Evolutionary conservation across 2,113 vertebrate genomes (phyloP).

Genomic region (Melanotaenia duboulayi): DNA sequence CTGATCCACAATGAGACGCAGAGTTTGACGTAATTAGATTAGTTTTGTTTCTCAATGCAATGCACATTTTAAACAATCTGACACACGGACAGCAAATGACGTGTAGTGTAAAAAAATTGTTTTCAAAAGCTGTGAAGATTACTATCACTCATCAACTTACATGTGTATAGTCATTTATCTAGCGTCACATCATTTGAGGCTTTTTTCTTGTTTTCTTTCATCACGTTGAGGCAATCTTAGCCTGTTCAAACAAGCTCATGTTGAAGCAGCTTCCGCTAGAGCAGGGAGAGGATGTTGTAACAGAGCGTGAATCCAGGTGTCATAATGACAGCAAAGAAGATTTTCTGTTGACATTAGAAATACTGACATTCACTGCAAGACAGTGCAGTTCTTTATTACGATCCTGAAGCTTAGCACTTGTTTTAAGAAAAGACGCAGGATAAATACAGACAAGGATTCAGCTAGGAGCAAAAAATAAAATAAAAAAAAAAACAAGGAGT

Average conservation of each 20-base stretch:
- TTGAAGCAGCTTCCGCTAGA: not conserved
- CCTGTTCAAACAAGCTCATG: constrained; percentile 16
- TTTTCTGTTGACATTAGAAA: not conserved
- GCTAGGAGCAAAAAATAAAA: too few relatives aligned
- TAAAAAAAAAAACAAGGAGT: too few relatives aligned
- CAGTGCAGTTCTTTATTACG: too few relatives aligned
- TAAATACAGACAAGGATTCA: too few relatives aligned
- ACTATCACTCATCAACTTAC: not conserved
- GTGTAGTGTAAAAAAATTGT: not conserved
- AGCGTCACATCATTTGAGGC: constrained; percentile 19
- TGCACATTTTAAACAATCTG: not conserved
- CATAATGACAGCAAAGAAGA: not conserved
- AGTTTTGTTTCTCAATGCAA: not conserved
- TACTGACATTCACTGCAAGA: not conserved
- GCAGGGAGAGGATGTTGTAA: not conserved
- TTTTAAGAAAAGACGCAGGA: too few relatives aligned
- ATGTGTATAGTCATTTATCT: constrained; percentile 26
- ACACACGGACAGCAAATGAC: not conserved
- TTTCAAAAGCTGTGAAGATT: not conserved
- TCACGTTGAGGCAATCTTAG: not conserved
- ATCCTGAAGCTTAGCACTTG: too few relatives aligned
- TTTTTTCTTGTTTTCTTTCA: constrained; percentile 12
- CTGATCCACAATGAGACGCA: not conserved
- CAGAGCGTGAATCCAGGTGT: not conserved
- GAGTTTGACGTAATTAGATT: constrained; percentile 1